Percentiles rank a stretch among this genome's conserved stretches.
Evolutionary conservation across 1,140 invertebrate species (phyloP).

Genomic region (Paramacrobiotus metropolitanus): DNA sequence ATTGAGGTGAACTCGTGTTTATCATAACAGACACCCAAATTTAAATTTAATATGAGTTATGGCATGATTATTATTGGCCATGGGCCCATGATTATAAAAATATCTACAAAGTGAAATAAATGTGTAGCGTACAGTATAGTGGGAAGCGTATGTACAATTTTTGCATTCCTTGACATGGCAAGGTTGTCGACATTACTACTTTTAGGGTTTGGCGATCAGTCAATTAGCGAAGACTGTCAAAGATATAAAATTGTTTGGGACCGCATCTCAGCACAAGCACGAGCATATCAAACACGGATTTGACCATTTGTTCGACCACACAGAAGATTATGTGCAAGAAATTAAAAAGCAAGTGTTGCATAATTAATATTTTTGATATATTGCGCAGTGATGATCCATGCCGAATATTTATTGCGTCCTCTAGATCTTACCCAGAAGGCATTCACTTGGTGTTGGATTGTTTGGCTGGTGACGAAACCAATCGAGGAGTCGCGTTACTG

Average conservation of each 20-base stretch:
- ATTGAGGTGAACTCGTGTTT: no score
- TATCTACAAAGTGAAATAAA: no score
- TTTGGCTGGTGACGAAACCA: constrained; percentile 63
- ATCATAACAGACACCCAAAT: no score
- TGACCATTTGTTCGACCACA: constrained; percentile 47
- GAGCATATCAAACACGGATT: constrained; percentile 47
- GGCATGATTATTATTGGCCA: no score
- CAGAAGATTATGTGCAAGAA: constrained; percentile 52
- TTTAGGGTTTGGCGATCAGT: constrained; percentile 52
- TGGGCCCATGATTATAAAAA: no score
- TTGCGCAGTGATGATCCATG: no score
- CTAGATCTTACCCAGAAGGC: constrained; percentile 43
- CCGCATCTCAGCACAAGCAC: constrained; percentile 59
- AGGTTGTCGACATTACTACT: constrained; percentile 11
- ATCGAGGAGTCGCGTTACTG: constrained; percentile 50
- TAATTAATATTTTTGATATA: no score
- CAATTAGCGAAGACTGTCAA: constrained; percentile 56
- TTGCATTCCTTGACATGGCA: no score
- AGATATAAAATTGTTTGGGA: constrained; percentile 54
- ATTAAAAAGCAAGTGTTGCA: constrained; percentile 62
- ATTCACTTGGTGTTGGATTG: constrained; percentile 69
- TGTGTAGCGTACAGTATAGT: no score
- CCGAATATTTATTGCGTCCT: no score
- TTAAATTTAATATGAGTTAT: no score
- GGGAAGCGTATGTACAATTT: no score